These are phyloP conservation scores for Meandrina meandrites DNA, from an alignment of 92 coral and sea anemone genomes.

Conservation along the genomic window DNA sequence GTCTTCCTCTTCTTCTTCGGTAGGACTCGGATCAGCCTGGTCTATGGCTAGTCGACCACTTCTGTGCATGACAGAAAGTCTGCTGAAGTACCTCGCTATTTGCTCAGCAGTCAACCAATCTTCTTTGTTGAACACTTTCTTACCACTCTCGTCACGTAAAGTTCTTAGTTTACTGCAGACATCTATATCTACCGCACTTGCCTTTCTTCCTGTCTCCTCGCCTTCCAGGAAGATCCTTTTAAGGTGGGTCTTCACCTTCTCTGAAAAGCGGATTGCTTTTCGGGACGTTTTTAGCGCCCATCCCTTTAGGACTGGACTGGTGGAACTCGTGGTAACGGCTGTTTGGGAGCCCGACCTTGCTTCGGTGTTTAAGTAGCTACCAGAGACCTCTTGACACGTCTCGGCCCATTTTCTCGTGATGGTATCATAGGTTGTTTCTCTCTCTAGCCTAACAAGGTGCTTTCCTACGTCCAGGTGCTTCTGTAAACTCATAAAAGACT, in stretches of 20 bases:
- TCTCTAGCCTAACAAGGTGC: constrained; percentile 25
- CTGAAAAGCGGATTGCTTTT: constrained; percentile 37
- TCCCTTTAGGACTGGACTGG: not conserved
- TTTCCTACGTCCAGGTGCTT: constrained; percentile 54
- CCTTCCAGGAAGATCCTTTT: constrained; percentile 36
- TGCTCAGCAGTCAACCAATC: too few species aligned
- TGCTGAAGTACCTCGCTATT: too few species aligned
- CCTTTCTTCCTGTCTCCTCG: constrained; percentile 53
- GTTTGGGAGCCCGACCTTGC: too few species aligned
- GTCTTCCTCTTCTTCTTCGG: too few species aligned
- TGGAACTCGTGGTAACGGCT: not conserved
- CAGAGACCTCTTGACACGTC: constrained; percentile 16
- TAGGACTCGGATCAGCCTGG: too few species aligned
- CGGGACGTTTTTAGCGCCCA: constrained; percentile 23
- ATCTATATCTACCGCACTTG: constrained; percentile 37
- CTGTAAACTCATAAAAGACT: constrained; percentile 25
- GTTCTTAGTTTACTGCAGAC: too few species aligned
- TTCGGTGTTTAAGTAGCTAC: not conserved
- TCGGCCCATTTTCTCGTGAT: too few species aligned
- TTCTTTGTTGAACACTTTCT: too few species aligned
- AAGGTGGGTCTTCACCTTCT: constrained; percentile 42
- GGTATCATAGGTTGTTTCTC: not conserved
- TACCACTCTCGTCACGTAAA: too few species aligned
- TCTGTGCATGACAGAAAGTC: too few species aligned
- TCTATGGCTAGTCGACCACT: too few species aligned